A percentile compares a stretch with the other conserved stretches of the same genome.
phyloP scores from a whole-genome alignment of 2,113 vertebrate species.

The Turnix velox region DNA sequence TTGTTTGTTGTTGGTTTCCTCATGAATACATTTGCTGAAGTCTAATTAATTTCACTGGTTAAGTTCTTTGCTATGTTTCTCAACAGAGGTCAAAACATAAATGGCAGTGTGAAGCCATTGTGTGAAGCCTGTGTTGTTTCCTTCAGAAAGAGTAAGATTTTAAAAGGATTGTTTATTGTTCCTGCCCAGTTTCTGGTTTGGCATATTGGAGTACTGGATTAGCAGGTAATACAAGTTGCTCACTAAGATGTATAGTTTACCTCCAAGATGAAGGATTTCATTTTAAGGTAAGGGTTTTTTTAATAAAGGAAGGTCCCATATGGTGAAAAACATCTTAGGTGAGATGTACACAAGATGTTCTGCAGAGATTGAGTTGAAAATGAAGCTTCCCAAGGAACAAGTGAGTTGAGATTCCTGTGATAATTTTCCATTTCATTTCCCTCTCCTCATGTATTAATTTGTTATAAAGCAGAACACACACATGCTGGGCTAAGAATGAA shows the following conservation, averaged over 20 bases:
- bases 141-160: background rate
- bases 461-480: background rate
- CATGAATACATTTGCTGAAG: background rate
- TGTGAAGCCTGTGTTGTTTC: background rate
- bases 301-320: background rate
- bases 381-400: background rate
- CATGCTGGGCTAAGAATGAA: background rate
- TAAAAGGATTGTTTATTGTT: background rate
- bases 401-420: background rate
- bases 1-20: background rate
- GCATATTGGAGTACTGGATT: background rate
- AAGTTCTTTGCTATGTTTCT: background rate
- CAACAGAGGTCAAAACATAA: background rate
- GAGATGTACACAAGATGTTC: background rate
- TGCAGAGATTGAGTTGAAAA: background rate
- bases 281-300: background rate
- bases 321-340: background rate
- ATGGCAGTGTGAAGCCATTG: too few species aligned
- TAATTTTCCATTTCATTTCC: background rate
- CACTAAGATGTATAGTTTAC: background rate
- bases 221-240: background rate
- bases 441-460: background rate
- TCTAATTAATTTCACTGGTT: background rate
- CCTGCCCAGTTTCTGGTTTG: background rate
- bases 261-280: background rate